Percentiles rank a stretch among this genome's conserved stretches.
These are phyloP conservation scores for Berghia stephanieae DNA, from an alignment of 1,140 invertebrate genomes.

Conservation along the genomic window DNA sequence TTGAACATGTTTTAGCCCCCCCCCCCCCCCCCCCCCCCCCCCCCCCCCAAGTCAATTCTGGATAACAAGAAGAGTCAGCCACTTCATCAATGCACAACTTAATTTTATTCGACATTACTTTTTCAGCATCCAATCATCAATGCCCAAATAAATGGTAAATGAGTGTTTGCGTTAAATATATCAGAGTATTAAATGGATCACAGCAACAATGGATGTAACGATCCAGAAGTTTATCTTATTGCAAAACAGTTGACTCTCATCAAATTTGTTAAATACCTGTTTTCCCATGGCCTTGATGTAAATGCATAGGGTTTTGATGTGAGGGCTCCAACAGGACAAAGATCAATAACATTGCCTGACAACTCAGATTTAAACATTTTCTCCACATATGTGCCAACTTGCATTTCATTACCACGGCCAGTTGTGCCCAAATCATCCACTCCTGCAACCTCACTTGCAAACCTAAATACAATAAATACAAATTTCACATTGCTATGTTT, in stretches of 20 bases:
- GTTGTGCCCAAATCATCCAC: slow-evolving; percentile 98
- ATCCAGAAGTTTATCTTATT: background rate
- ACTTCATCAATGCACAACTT: no score
- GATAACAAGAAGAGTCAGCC: background rate
- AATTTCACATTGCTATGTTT: background rate
- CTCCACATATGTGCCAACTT: slow-evolving; percentile 98
- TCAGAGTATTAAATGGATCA: no score
- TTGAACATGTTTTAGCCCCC: no score
- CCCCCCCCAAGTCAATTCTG: background rate
- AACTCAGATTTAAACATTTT: slow-evolving; percentile 97
- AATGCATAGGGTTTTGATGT: slow-evolving; percentile 98
- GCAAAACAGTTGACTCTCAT: background rate
- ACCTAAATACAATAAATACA: slow-evolving; percentile 50
- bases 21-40: background rate
- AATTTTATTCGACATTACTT: no score
- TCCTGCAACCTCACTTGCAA: slow-evolving; percentile 91
- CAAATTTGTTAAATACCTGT: slow-evolving; percentile 50
- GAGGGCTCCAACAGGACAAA: slow-evolving; percentile 98
- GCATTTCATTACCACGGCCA: slow-evolving; percentile 94
- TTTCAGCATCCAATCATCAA: no score
- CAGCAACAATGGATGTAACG: no score
- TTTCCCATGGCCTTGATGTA: slow-evolving; percentile 71
- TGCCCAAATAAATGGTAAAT: no score
- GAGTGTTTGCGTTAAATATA: no score
- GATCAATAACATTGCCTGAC: slow-evolving; percentile 98